These are phyloP conservation scores for Chironomus tentans DNA, from an alignment of 2,888 invertebrate species.

Conservation along the genomic window DNA sequence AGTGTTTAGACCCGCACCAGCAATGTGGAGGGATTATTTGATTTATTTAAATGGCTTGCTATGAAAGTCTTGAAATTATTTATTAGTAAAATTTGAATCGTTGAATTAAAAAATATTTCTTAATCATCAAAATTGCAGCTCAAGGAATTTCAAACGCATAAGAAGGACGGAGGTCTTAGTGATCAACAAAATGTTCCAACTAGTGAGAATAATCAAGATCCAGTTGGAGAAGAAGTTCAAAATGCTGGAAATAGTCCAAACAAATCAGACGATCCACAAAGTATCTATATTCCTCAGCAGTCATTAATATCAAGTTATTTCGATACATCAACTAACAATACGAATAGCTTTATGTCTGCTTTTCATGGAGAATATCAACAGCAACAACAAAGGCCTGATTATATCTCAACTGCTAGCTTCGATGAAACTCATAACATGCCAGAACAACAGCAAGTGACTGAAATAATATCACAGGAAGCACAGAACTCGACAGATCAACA, in stretches of 20 bases:
- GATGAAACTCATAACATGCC: not conserved
- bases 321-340: not conserved
- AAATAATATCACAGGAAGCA: not conserved
- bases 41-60: too few species aligned
- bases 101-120: too few species aligned
- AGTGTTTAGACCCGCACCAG: too few species aligned
- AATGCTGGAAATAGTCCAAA: not conserved
- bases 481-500: not conserved
- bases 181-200: not conserved
- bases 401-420: not conserved
- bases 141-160: slow-evolving; percentile 20
- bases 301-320: slow-evolving; percentile 11
- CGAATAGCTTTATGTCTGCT: not conserved
- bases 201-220: not conserved
- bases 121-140: slow-evolving; percentile 8
- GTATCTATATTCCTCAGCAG: not conserved
- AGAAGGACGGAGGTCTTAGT: not conserved
- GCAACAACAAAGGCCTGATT: not conserved
- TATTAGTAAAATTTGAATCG: too few species aligned
- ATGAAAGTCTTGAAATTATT: too few species aligned
- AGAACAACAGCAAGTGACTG: not conserved
- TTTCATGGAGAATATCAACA: not conserved
- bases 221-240: not conserved
- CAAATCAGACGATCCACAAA: not conserved
- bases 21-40: too few species aligned